A percentile compares a stretch with the other conserved stretches of the same genome.
Evolutionary conservation across 1,140 invertebrate species (phyloP).

Genomic region (Bemisia tabaci): DNA sequence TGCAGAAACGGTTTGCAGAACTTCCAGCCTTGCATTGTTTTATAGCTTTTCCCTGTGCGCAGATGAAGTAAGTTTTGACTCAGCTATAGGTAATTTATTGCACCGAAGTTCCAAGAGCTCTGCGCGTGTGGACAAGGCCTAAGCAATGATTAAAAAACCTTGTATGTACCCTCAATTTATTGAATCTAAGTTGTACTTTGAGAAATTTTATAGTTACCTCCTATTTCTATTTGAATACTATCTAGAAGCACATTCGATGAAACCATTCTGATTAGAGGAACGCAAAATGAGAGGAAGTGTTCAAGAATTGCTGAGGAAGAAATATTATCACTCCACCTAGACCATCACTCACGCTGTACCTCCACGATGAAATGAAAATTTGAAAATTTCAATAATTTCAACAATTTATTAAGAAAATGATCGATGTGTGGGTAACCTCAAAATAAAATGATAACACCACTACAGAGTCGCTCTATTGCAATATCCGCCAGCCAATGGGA

Average conservation of each 20-base stretch:
- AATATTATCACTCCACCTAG: no score
- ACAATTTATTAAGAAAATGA: no score
- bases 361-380: no score
- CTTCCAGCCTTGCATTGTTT: no score
- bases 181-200: neutral
- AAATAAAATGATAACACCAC: no score
- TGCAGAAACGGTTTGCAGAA: no score
- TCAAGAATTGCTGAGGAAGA: neutral
- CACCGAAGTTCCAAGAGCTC: neutral
- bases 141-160: neutral
- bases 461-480: no score
- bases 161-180: neutral
- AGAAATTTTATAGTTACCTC: neutral
- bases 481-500: no score
- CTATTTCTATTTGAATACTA: neutral
- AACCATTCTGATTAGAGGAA: neutral
- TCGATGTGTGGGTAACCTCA: no score
- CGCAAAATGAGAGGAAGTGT: neutral
- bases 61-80: neutral
- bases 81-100: neutral
- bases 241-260: neutral
- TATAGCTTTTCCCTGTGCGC: neutral
- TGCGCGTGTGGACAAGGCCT: neutral
- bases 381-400: no score
- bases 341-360: no score